A percentile compares a stretch with the other conserved stretches of the same genome.
phyloP scores from a whole-genome alignment of 2,113 vertebrate genomes.

The Plestiodon gilberti region DNA sequence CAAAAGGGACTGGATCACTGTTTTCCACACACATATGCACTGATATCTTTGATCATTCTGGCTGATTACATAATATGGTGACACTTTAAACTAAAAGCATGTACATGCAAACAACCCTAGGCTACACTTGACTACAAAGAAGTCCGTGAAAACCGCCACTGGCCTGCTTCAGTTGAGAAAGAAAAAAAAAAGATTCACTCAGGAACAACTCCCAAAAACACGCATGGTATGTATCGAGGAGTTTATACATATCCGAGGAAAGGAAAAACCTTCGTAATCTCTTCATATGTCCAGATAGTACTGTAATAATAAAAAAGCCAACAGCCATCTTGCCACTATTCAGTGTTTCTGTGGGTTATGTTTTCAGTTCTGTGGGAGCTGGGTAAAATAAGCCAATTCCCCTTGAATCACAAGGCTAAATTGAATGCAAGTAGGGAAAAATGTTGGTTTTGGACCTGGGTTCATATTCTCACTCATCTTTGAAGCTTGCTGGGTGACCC shows the following conservation, averaged over 20 bases:
- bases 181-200: not conserved
- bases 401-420: not conserved
- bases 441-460: not conserved
- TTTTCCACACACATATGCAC: not conserved
- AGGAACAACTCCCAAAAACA: too few relatives aligned
- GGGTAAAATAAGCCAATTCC: not conserved
- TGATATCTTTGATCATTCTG: not conserved
- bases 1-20: not conserved
- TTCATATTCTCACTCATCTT: not conserved
- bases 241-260: not conserved
- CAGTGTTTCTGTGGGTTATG: too few relatives aligned
- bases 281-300: not conserved
- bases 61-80: not conserved
- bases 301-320: not conserved
- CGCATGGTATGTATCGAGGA: not conserved
- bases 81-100: not conserved
- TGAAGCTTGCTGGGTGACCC: not conserved
- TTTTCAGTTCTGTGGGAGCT: not conserved
- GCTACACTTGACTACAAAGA: not conserved
- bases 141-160: not conserved
- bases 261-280: not conserved
- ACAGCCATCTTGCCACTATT: not conserved
- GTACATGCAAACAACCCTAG: not conserved
- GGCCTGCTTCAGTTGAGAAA: not conserved
- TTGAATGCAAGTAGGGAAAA: not conserved